Evolutionary conservation across 2,113 vertebrate genomes (phyloP).

Genomic region (Chroicocephalus ridibundus): DNA sequence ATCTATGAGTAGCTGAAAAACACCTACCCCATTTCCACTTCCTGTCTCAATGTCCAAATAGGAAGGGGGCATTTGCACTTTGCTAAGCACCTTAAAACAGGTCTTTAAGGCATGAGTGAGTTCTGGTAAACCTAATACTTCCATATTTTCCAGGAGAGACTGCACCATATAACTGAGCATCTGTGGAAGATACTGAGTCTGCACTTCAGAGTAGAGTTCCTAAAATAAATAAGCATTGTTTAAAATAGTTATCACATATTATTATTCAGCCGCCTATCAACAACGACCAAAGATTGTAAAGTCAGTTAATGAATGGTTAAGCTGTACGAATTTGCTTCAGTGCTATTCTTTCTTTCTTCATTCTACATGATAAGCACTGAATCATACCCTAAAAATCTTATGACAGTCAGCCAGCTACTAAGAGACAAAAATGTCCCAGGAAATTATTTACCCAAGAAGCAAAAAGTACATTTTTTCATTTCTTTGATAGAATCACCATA

Average conservation of each 20-base stretch:
- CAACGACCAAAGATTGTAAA: background rate
- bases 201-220: conserved; percentile 96
- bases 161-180: conserved; percentile 90
- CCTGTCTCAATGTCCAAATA: conserved; percentile 79
- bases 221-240: conserved; percentile 34
- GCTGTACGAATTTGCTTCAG: background rate
- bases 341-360: background rate
- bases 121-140: conserved; percentile 77
- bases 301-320: background rate
- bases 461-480: background rate
- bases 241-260: background rate
- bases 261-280: background rate
- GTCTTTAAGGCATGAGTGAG: conserved; percentile 86
- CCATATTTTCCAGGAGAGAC: conserved; percentile 77
- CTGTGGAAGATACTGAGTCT: conserved; percentile 91
- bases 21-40: conserved; percentile 62
- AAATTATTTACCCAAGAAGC: background rate
- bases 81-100: conserved; percentile 93
- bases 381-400: background rate
- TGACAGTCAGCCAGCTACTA: background rate
- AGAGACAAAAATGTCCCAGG: background rate
- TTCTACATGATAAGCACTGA: background rate
- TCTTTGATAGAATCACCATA: background rate
- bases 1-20: background rate
- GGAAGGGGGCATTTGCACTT: conserved; percentile 95